Percentiles rank a stretch among this genome's conserved stretches.
phyloP scores from a whole-genome alignment of 2,888 invertebrate genomes.

The Sericinus montela region DNA sequence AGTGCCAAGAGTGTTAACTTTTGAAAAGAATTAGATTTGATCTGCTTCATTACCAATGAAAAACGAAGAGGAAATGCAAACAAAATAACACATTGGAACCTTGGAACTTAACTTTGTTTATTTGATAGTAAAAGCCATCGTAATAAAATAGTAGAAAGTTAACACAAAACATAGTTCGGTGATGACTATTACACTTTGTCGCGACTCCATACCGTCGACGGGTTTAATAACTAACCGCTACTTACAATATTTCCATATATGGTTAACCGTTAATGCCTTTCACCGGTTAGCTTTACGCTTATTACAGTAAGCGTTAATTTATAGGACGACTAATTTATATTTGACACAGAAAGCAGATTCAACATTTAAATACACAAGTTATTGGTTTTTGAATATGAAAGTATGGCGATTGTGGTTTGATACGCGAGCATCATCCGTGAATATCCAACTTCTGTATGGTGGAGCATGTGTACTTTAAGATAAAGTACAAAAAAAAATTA shows the following conservation, averaged over 20 bases:
- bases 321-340: not conserved
- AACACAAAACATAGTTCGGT: conserved; percentile 10
- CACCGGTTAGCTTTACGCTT: conserved; percentile 18
- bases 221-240: conserved; percentile 11
- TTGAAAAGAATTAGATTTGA: too few relatives aligned
- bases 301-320: conserved; percentile 13
- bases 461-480: too few relatives aligned
- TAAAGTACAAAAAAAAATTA: too few relatives aligned
- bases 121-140: not conserved
- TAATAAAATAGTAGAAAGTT: conserved; percentile 6
- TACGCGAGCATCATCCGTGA: too few relatives aligned
- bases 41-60: too few relatives aligned
- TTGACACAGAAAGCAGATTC: not conserved
- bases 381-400: not conserved
- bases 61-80: too few relatives aligned
- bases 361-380: not conserved
- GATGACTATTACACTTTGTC: conserved; percentile 8
- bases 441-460: too few relatives aligned
- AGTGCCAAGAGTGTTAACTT: too few relatives aligned
- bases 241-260: conserved; percentile 25
- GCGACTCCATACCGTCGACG: conserved; percentile 5
- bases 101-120: too few relatives aligned
- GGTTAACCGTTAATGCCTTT: conserved; percentile 28
- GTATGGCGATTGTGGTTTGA: not conserved
- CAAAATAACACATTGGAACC: not conserved